Percentiles rank a stretch among this genome's conserved stretches.
Conservation (phyloP, 2,113 vertebrate genomes). For the Hypanus sabinus region DNA sequence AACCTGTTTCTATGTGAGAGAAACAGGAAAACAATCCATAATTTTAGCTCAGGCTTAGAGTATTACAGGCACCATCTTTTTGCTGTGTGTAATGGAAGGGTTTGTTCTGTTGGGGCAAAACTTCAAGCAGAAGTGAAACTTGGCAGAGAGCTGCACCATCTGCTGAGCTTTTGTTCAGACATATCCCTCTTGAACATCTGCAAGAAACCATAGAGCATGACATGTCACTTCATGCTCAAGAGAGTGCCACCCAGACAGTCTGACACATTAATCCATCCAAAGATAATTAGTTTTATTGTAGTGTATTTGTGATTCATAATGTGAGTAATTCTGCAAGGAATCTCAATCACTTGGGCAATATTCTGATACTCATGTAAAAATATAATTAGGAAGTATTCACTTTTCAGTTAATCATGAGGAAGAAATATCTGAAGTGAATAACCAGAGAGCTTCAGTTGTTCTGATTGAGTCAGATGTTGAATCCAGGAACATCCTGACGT, state of each 20-base stretch:
- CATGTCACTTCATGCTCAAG: neutral
- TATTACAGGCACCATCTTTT: neutral
- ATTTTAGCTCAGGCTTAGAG: too few relatives aligned
- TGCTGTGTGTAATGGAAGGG: neutral
- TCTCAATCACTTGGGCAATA: neutral
- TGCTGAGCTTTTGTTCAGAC: neutral
- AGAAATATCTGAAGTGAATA: neutral
- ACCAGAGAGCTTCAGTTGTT: neutral
- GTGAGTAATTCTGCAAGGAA: neutral
- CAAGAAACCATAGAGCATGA: neutral
- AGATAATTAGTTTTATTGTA: too few relatives aligned
- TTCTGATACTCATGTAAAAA: neutral
- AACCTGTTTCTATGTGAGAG: too few relatives aligned
- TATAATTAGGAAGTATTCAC: neutral
- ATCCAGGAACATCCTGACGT: neutral
- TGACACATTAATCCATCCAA: neutral
- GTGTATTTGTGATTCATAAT: neutral
- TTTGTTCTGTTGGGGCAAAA: neutral
- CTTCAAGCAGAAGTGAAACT: neutral
- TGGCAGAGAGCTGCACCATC: neutral
- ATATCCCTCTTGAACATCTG: neutral
- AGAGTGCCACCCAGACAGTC: neutral
- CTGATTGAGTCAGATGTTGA: too few relatives aligned
- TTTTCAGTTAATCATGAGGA: neutral
- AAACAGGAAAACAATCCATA: too few relatives aligned